Percentiles rank a stretch among this genome's conserved stretches.
Conservation (phyloP, 2,113 vertebrate species). For the Chloropsis hardwickii region DNA sequence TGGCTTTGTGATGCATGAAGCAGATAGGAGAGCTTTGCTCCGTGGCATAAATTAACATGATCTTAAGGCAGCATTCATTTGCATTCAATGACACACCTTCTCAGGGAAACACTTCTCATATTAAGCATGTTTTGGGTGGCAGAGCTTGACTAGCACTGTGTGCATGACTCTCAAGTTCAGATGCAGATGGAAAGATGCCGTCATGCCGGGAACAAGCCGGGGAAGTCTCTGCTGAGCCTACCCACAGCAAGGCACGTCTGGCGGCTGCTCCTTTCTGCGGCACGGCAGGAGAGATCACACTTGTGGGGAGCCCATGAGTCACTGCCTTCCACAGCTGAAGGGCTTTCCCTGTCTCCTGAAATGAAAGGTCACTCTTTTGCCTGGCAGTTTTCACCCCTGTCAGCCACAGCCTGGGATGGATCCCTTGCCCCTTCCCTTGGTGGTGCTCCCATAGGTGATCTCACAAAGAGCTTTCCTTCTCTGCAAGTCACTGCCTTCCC, state of each 20-base stretch:
- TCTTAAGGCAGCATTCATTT: background rate
- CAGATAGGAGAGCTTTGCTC: background rate
- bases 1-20: background rate
- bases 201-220: background rate
- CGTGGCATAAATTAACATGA: background rate
- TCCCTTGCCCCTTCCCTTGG: background rate
- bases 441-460: rapidly evolving
- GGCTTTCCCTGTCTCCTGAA: background rate
- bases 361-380: background rate
- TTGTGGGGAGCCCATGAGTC: background rate
- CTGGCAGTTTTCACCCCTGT: background rate
- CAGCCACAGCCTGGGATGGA: background rate
- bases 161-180: background rate
- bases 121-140: background rate
- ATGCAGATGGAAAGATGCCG: background rate
- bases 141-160: background rate
- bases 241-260: background rate
- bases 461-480: background rate
- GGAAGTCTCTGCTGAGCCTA: background rate
- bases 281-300: background rate
- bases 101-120: background rate
- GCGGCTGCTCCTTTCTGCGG: conserved; percentile 19
- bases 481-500: background rate
- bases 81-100: conserved; percentile 7
- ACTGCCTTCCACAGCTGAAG: background rate